phyloP scores from a whole-genome alignment of 2,797 vertebrate genomes.

The Bryconaethiops microstoma region DNA sequence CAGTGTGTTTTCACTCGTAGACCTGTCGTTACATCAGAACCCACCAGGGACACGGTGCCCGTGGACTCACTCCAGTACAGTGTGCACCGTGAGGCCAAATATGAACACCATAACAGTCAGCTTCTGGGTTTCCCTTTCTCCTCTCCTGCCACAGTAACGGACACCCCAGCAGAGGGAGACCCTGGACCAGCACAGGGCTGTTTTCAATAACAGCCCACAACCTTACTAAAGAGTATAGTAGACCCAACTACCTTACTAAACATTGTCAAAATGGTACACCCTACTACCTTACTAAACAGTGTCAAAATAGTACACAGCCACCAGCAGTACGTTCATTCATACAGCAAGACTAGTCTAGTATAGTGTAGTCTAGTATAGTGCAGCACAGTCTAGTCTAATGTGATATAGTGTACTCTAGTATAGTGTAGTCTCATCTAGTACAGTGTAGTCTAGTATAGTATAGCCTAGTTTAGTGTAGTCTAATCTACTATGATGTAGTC shows the following conservation, averaged over 20 bases:
- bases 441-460: background rate
- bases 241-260: no score
- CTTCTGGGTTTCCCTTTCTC: slow-evolving; percentile 2
- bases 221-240: background rate
- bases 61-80: background rate
- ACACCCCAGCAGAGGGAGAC: background rate
- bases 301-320: background rate
- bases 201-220: background rate
- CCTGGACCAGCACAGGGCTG: background rate
- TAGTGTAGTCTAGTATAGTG: no score
- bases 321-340: background rate
- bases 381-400: no score
- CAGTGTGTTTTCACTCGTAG: background rate
- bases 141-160: slow-evolving; percentile 11
- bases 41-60: background rate
- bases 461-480: accelerated
- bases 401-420: background rate
- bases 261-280: no score
- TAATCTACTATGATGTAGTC: accelerated
- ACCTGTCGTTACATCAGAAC: background rate
- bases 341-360: background rate
- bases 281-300: no score
- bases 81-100: background rate
- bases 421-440: background rate
- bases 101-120: slow-evolving; percentile 27